A percentile compares a stretch with the other conserved stretches of the same genome.
These are phyloP conservation scores for Montifringilla adamsi DNA, from an alignment of 2,113 vertebrate genomes.

Conservation along the genomic window DNA sequence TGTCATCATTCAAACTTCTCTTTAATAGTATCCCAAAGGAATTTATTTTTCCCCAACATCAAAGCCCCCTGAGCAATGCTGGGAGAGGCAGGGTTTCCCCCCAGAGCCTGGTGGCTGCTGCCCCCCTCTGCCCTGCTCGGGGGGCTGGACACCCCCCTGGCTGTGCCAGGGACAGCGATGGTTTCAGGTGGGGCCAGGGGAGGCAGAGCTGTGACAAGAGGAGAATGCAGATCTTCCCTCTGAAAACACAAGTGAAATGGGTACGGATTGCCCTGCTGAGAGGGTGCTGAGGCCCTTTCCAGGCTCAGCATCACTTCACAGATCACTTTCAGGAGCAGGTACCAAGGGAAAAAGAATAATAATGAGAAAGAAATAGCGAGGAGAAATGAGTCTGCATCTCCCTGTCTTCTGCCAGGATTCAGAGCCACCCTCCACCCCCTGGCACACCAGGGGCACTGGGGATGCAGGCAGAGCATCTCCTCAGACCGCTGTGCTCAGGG, in stretches of 20 bases:
- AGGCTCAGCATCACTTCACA: not conserved
- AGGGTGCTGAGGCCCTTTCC: not conserved
- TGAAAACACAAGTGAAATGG: not conserved
- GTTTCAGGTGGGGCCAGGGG: not conserved
- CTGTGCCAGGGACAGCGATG: accelerated
- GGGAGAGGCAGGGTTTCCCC: not conserved
- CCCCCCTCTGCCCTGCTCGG: accelerated
- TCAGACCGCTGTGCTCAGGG: not conserved
- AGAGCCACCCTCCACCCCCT: not conserved
- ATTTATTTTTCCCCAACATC: not conserved
- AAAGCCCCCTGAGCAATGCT: not conserved
- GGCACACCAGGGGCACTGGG: not conserved
- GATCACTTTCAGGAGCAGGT: not conserved
- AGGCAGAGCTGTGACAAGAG: not conserved
- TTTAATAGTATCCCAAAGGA: not conserved
- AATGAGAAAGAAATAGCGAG: not conserved
- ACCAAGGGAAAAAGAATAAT: not conserved
- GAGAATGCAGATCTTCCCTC: not conserved
- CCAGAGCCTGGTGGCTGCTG: accelerated
- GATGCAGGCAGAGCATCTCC: not conserved
- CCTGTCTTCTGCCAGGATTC: not conserved
- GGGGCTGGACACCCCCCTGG: not conserved
- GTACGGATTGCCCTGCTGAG: not conserved
- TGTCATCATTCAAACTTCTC: conserved; percentile 1
- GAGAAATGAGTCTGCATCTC: not conserved